Base-by-base conservation (phyloP, 2,888 invertebrate genomes). In the Ischnus inquisitorius region DNA sequence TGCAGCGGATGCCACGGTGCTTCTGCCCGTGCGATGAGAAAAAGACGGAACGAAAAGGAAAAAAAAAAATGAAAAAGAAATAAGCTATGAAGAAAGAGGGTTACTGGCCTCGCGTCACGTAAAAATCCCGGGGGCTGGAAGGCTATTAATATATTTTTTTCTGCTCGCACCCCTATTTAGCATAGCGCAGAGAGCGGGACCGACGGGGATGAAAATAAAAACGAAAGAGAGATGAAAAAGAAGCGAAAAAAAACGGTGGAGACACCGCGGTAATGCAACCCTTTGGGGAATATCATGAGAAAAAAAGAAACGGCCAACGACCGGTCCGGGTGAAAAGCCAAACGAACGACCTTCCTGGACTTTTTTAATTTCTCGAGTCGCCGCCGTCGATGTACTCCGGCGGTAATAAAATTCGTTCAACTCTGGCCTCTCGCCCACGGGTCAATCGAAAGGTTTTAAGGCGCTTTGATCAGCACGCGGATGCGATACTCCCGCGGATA, bases 81-180 rank as follows among this genome's bases (percentile, higher is more conserved):
- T 34, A 25, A 65, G 67, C 71, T 69, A 75, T 65, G 67, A 77
- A 77, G 78, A 22, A 60, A 65, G 82, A 76, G 80, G 78, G 69
- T 71, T 72, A 76, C 48, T 51, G 62, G 72, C 76, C 62, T 54
- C 34, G 62, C 80, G 67, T 79, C 83, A 76, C 83, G 84, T 79
- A 90, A 90, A 90, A 89, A 89, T 87, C 86, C 88, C 74, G 88
- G 88, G 91, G 92, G 93, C 92, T 93, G 91, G 92, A 88, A 90
- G 87, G 90, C 92, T 91, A 92, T 93, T 92, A 93, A 92, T 93
- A 91, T 90, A 89, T 91, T 92, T 91, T 89, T 90, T 88, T 77
- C 86, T 85, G 85, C 86, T 89, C 87, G 89, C 90, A 92, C 92
- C 93, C 92, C 92, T 93, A 90, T 90, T 93, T 93, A 93, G 92